Percentiles rank a stretch among this genome's conserved stretches.
Conservation (phyloP, 2,888 invertebrate species). For the Microctonus brassicae region DNA sequence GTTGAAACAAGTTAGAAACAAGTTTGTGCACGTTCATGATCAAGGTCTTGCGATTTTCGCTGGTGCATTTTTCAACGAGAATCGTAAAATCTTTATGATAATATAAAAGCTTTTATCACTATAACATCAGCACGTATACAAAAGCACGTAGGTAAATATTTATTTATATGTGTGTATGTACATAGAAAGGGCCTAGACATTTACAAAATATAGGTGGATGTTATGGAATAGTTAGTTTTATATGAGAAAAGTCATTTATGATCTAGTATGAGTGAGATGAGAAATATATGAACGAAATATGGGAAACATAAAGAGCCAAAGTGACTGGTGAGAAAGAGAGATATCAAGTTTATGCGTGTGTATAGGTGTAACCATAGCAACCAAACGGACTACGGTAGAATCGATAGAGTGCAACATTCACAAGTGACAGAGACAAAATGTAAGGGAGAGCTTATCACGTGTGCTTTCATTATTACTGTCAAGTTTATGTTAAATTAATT, state of each 20-base stretch:
- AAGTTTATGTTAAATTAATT: background rate
- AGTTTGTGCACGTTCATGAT: too few species aligned
- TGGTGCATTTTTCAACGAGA: conserved; percentile 40
- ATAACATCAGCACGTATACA: background rate
- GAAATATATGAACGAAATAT: background rate
- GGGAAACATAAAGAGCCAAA: background rate
- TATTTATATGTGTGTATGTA: too few species aligned
- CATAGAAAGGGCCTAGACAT: too few species aligned
- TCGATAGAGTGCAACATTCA: conserved; percentile 35
- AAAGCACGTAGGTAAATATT: background rate
- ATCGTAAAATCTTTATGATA: too few species aligned
- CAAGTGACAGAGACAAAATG: too few species aligned
- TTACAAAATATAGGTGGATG: too few species aligned
- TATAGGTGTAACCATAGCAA: conserved; percentile 64
- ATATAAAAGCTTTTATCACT: conserved; percentile 5
- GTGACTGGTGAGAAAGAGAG: conserved; percentile 3
- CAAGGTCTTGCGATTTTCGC: conserved; percentile 58
- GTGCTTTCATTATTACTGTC: conserved; percentile 2
- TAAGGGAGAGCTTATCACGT: conserved; percentile 3
- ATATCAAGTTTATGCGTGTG: conserved; percentile 20
- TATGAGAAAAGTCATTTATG: too few species aligned
- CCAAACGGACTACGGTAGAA: conserved; percentile 50
- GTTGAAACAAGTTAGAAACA: too few species aligned
- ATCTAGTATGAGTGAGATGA: too few species aligned
- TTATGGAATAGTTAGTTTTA: too few species aligned